Percentiles rank a stretch among this genome's conserved stretches.
Evolutionary conservation across 2,888 invertebrate species (phyloP).

Genomic region (Phlogophora meticulosa): DNA sequence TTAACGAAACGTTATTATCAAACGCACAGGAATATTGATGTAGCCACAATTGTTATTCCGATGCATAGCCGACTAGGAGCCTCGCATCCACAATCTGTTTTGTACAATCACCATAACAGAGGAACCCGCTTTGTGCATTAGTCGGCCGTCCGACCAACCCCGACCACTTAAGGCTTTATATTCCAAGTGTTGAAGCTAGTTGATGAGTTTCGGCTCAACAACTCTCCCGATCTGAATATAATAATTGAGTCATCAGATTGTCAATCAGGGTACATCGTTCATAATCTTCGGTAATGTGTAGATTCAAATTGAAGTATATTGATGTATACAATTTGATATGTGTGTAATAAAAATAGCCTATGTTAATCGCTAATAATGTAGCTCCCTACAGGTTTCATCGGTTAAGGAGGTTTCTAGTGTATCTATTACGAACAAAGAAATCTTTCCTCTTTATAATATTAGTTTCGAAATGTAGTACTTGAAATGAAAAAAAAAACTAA

Average conservation of each 20-base stretch:
- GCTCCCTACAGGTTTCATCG: too few relatives aligned
- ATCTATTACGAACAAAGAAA: too few relatives aligned
- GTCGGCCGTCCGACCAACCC: slow-evolving; percentile 59
- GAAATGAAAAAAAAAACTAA: too few relatives aligned
- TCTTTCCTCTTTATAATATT: too few relatives aligned
- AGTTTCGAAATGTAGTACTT: too few relatives aligned
- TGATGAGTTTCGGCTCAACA: slow-evolving; percentile 66
- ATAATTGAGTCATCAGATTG: slow-evolving; percentile 60
- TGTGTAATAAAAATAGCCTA: too few relatives aligned
- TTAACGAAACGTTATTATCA: slow-evolving; percentile 33
- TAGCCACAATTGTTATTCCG: slow-evolving; percentile 72
- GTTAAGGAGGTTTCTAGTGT: too few relatives aligned
- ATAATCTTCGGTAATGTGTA: slow-evolving; percentile 16
- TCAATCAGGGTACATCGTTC: slow-evolving; percentile 36
- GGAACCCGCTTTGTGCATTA: slow-evolving; percentile 80
- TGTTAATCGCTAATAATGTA: too few relatives aligned
- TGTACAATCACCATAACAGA: slow-evolving; percentile 78
- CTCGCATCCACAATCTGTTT: slow-evolving; percentile 76
- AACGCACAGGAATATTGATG: slow-evolving; percentile 55
- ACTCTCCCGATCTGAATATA: slow-evolving; percentile 60
- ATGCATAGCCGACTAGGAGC: slow-evolving; percentile 50
- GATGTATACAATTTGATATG: too few relatives aligned
- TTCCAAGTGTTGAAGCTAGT: slow-evolving; percentile 62
- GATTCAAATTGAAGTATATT: background rate
- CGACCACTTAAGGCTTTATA: slow-evolving; percentile 64